phyloP scores from a whole-genome alignment of 2,888 invertebrate genomes.

The Drosophila monieri region DNA sequence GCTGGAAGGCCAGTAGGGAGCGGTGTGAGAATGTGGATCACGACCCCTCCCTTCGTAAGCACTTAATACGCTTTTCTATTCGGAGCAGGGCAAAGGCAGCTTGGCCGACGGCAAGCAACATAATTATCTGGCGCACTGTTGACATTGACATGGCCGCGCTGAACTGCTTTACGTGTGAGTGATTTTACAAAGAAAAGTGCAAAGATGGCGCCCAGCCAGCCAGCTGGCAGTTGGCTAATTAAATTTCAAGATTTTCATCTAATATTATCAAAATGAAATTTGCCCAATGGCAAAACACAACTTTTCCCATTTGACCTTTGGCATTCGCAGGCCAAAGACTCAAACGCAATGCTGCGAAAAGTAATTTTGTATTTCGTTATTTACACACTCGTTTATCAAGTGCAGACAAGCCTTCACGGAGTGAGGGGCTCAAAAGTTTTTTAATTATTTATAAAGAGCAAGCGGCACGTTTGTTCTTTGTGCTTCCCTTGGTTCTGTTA shows the following conservation, averaged over 20 bases:
- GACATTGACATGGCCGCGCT: constrained; percentile 66
- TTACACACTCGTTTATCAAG: constrained; percentile 46
- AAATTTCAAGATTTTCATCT: constrained; percentile 60
- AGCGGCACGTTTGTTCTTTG: constrained; percentile 37
- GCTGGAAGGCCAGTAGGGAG: constrained; percentile 29
- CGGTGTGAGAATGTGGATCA: constrained; percentile 1
- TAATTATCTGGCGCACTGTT: constrained; percentile 67
- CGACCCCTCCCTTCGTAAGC: constrained; percentile 48
- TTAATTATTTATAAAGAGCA: constrained; percentile 43
- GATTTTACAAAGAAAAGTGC: constrained; percentile 46
- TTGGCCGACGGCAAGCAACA: constrained; percentile 42
- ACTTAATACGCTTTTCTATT: constrained; percentile 69
- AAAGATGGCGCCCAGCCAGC: constrained; percentile 2
- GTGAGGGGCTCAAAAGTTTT: constrained; percentile 35
- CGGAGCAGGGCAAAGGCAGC: constrained; percentile 64
- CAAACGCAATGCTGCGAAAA: constrained; percentile 10
- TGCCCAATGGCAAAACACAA: constrained; percentile 42
- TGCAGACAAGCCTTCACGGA: constrained; percentile 18
- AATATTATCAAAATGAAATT: constrained; percentile 53
- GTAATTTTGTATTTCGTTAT: constrained; percentile 32
- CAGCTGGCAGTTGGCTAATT: constrained; percentile 60
- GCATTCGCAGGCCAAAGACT: constrained; percentile 34
- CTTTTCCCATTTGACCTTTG: constrained; percentile 38
- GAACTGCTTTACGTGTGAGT: constrained; percentile 62
- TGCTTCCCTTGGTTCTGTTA: constrained; percentile 19